These are phyloP conservation scores for Hippoglossus stenolepis DNA, from an alignment of 2,113 vertebrate genomes.

Conservation along the genomic window DNA sequence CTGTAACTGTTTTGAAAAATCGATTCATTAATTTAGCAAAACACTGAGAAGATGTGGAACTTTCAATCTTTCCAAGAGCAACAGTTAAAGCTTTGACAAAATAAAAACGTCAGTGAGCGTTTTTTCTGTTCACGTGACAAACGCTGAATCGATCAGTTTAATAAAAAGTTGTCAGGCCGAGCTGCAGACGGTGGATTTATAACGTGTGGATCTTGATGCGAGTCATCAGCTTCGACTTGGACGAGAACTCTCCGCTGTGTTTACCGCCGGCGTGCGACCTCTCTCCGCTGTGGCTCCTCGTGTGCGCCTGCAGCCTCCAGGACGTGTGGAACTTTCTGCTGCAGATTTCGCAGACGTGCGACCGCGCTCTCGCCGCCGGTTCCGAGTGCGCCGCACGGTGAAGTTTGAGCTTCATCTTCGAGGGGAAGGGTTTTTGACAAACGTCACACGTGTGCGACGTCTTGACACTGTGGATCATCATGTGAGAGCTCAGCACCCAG, in stretches of 20 bases:
- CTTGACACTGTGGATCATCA: background rate
- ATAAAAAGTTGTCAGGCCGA: too few relatives aligned
- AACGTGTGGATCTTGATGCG: background rate
- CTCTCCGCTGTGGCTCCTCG: background rate
- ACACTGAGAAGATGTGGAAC: too few relatives aligned
- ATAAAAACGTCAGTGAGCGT: too few relatives aligned
- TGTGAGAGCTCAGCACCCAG: conserved; percentile 9
- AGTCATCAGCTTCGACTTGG: background rate
- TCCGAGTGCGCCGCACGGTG: background rate
- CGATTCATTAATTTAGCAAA: too few relatives aligned
- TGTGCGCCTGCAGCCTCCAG: background rate
- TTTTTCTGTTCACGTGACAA: too few relatives aligned
- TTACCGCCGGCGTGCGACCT: too few relatives aligned
- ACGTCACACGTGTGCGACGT: background rate
- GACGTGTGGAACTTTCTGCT: background rate
- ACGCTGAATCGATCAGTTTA: too few relatives aligned
- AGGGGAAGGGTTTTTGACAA: background rate
- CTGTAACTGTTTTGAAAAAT: too few relatives aligned
- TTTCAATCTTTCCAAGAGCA: background rate
- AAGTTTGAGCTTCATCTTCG: background rate
- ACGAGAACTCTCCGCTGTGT: background rate
- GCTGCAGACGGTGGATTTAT: background rate
- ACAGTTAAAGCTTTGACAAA: background rate
- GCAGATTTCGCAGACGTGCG: background rate
- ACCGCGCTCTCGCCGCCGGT: background rate